Base-by-base conservation (phyloP, 2,797 vertebrate genomes). In the Micrastur ruficollis region DNA sequence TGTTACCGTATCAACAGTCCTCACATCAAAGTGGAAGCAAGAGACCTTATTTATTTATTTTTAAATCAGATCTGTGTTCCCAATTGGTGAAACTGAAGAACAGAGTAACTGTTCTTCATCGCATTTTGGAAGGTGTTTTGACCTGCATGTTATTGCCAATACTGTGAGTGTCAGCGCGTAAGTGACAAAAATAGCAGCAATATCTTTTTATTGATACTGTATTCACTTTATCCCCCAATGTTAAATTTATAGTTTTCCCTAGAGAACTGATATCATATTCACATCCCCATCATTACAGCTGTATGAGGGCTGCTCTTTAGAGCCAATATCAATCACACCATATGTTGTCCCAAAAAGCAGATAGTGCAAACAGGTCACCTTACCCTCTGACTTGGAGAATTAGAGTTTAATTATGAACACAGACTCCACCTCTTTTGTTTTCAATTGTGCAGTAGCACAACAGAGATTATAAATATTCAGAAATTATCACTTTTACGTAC, bases 141-240 rank as follows among this genome's bases (percentile, higher is more conserved):
- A 95, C 89, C 86, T 78, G 36, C 14, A 26, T 4, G 38, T 88
- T 96, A 93, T 81, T 97, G 85, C 65, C 92, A 91, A 50, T 52
- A 68, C 58, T 25, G 42, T 3, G 9, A 91, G 50, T 26, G 75
- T 80, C 82, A 58, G 47, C 4, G 4, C 63, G 66, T 58, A 68
- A 81, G 46, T 11, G 63, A 95, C 80, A 85, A 89, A 93, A 93
- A 80, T 62, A 95, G 85, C 65, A 90, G 87, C 68, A 96, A 90
- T 96, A 93, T 82, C 63, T 96, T 97, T 93, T 93, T 95, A 96
- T 96, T 94, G 91, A 91, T 95, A 96, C 58, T 50, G 17, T 67
- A 89, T 91, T 95, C 76, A 76, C 61, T 91, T 96, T 94, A 94
- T 93, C 15, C 44, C 29, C 46, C 53, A 55, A 36, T 11, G 83